Percentiles rank a stretch among this genome's conserved stretches.
phyloP scores from a whole-genome alignment of 2,113 vertebrate genomes.

The Trinectes maculatus region DNA sequence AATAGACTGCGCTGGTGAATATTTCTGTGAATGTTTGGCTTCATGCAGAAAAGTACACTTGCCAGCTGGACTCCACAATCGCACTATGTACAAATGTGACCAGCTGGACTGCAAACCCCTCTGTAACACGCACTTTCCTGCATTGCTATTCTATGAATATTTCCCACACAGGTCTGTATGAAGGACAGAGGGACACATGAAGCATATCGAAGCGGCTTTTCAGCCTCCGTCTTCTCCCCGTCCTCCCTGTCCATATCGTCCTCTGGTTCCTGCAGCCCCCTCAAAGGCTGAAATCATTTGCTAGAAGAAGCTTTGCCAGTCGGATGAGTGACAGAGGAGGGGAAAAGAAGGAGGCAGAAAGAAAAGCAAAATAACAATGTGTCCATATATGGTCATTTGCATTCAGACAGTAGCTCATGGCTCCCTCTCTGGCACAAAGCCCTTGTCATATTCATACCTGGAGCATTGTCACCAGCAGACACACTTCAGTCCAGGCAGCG shows the following conservation, averaged over 20 bases:
- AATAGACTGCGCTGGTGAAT: conserved; percentile 1
- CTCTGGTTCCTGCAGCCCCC: conserved; percentile 24
- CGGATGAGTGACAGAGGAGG: conserved; percentile 46
- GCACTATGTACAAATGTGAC: conserved; percentile 35
- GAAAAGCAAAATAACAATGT: conserved; percentile 59
- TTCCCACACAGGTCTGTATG: conserved; percentile 25
- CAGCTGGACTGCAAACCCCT: conserved; percentile 38
- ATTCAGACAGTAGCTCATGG: conserved; percentile 63
- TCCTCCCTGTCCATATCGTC: conserved; percentile 20
- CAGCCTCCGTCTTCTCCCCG: conserved; percentile 2
- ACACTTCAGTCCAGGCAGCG: conserved; percentile 30
- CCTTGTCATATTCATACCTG: conserved; percentile 70
- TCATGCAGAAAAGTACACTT: conserved; percentile 15
- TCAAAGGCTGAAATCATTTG: conserved; percentile 51
- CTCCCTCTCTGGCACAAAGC: conserved; percentile 49
- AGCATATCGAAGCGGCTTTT: conserved; percentile 15
- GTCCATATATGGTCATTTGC: conserved; percentile 63
- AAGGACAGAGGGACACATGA: conserved; percentile 38
- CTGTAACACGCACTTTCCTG: conserved; percentile 24
- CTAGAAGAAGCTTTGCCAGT: conserved; percentile 39
- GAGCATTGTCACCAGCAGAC: conserved; percentile 61
- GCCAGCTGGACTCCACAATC: conserved; percentile 32
- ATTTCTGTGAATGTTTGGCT: conserved; percentile 25
- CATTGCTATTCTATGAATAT: conserved; percentile 26
- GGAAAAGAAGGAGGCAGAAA: conserved; percentile 13